Conservation (phyloP, 2,797 vertebrate species). For the Etheostoma perlongum region DNA sequence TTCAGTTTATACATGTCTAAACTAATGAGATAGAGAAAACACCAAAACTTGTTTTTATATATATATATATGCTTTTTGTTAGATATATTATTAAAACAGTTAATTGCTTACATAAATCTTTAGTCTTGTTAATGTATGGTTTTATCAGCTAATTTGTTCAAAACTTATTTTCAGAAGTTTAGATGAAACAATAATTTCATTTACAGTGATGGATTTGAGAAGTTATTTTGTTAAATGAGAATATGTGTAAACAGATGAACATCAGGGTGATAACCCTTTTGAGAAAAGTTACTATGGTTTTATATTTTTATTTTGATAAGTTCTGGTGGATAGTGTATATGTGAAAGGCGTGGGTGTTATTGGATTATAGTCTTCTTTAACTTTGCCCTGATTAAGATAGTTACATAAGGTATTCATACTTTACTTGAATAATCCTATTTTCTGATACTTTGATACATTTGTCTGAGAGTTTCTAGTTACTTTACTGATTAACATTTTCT, state of each 20-base stretch:
- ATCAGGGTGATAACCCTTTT: not conserved
- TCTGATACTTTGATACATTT: not conserved
- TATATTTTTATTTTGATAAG: not conserved
- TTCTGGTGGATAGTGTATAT: not conserved
- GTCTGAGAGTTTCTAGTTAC: not conserved
- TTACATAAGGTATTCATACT: not conserved
- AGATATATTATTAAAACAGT: not conserved
- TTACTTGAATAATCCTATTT: not conserved
- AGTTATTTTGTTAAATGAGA: not conserved
- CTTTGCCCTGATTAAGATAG: not conserved
- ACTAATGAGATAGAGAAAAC: not conserved
- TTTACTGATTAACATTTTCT: not conserved
- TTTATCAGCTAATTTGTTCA: too few relatives aligned
- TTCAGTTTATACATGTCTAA: not conserved
- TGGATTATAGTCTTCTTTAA: not conserved
- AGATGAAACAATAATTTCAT: too few relatives aligned
- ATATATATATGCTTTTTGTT: not conserved
- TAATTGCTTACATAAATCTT: not conserved
- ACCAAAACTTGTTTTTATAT: too few relatives aligned
- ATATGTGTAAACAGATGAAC: not conserved
- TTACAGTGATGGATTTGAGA: not conserved
- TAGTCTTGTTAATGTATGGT: too few relatives aligned
- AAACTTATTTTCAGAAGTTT: too few relatives aligned
- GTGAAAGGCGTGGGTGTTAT: not conserved
- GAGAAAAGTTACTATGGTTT: not conserved